Percentiles rank a stretch among this genome's conserved stretches.
Evolutionary conservation across 2,797 vertebrate species (phyloP).

Genomic region (Trichosurus vulpecula): DNA sequence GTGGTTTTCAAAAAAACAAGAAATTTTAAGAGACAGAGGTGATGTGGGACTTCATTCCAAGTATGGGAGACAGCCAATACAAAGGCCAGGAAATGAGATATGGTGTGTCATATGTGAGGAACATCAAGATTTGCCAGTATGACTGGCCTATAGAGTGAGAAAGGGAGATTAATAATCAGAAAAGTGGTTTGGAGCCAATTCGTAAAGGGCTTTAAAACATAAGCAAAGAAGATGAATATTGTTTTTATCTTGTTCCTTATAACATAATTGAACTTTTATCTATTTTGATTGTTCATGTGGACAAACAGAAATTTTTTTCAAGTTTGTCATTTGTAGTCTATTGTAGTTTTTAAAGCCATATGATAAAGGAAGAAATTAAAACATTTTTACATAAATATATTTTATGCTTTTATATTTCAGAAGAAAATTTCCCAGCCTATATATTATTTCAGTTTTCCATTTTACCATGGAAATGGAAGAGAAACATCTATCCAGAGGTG

Average conservation of each 20-base stretch:
- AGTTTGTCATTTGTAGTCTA: constrained; percentile 75
- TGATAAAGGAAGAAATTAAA: constrained; percentile 74
- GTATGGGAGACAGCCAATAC: background rate
- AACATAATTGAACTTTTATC: constrained; percentile 82
- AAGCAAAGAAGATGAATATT: background rate
- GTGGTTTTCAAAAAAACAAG: background rate
- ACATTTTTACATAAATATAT: constrained; percentile 69
- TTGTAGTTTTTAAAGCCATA: constrained; percentile 77
- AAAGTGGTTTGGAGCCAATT: background rate
- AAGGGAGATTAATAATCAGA: background rate
- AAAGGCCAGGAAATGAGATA: background rate
- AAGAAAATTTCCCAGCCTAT: constrained; percentile 68
- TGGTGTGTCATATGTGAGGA: background rate
- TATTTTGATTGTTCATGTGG: constrained; percentile 79
- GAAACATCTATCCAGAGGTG: constrained; percentile 3
- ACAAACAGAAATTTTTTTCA: constrained; percentile 75
- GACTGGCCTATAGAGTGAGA: background rate
- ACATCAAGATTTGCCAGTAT: background rate
- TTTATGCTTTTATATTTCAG: constrained; percentile 73
- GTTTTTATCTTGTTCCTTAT: constrained; percentile 76
- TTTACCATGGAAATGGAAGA: constrained; percentile 30
- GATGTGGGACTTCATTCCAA: background rate
- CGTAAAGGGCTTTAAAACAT: background rate
- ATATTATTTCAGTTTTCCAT: background rate
- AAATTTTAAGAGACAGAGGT: background rate